Conservation (phyloP, 2,113 vertebrate genomes). For the Speoplatyrhinus poulsoni region DNA sequence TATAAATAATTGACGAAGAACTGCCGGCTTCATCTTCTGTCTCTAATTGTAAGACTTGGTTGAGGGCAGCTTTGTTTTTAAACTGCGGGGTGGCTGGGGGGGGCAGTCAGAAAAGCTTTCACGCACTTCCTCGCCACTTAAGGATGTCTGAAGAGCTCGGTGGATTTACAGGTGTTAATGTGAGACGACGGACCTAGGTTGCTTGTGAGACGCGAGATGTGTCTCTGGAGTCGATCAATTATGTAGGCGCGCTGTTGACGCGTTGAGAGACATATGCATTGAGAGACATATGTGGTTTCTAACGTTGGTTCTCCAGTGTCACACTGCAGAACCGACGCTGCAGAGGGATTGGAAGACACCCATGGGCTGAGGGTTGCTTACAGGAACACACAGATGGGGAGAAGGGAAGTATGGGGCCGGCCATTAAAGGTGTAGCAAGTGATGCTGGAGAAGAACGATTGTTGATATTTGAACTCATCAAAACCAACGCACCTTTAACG, state of each 20-base stretch:
- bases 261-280: not conserved
- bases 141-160: not conserved
- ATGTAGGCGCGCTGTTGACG: not conserved
- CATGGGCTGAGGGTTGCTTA: too few relatives aligned
- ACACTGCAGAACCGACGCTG: not conserved
- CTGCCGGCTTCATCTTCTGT: not conserved
- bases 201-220: not conserved
- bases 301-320: too few relatives aligned
- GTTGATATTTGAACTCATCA: too few relatives aligned
- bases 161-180: not conserved
- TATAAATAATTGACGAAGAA: not conserved
- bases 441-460: too few relatives aligned
- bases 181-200: not conserved
- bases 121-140: not conserved
- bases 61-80: not conserved
- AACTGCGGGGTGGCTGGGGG: too few relatives aligned
- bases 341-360: too few relatives aligned
- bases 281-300: not conserved
- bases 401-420: too few relatives aligned
- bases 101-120: too few relatives aligned
- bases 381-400: too few relatives aligned
- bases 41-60: not conserved
- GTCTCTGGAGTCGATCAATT: slow-evolving; percentile 4
- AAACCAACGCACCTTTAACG: too few relatives aligned
- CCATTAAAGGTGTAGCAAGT: not conserved